Base-by-base conservation (phyloP, 1,140 invertebrate species). In the Drosophila novamexicana region DNA sequence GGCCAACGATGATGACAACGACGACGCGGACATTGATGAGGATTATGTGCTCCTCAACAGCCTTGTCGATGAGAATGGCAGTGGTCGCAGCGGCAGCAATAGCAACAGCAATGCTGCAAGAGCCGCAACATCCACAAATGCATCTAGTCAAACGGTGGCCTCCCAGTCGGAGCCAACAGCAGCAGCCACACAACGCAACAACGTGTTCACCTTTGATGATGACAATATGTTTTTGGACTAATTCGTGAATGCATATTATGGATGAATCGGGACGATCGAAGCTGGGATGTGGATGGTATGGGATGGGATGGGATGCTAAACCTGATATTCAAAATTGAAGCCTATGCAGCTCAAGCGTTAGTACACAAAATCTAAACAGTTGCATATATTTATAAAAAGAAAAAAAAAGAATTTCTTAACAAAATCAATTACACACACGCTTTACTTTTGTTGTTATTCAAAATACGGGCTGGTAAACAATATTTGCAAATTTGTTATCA, bases 221-320 rank as follows among this genome's bases (percentile, higher is more conserved):
- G 86, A 90, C 68, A 89, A 89, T 82, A 90, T 91, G 71, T 84
- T 81, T 78, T 75, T 91, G 72, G 90, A 91, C 73, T 91, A 91
- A 74, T 68, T 56, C 39, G 10, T 32, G 32, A 10, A 22, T 49
- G 22, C 22, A 29, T 10, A 29, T n/a, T 8, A 39, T n/a, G 6
- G 7, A n/a, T 5, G 1, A 34, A 14, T 10, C 29, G 64, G 37
- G 34, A 14, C 14, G 45, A 16, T 9, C 18, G 36, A 18, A 14
- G 32, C 36, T 8, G 36, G 22, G n/a, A 45, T 42, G 39, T 14
- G 12, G 22, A 50, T n/a, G n/a, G n/a, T n/a, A n/a, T 66, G 56
- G 34, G 22, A 22, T 22, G 22, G 22, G 18, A 18, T 66, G 56
- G 34, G 22, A 22, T 22, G 22, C 2, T 68, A 42, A 54, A 56